phyloP scores from a whole-genome alignment of 2,888 invertebrate species.

The Ophonus ardosiacus region DNA sequence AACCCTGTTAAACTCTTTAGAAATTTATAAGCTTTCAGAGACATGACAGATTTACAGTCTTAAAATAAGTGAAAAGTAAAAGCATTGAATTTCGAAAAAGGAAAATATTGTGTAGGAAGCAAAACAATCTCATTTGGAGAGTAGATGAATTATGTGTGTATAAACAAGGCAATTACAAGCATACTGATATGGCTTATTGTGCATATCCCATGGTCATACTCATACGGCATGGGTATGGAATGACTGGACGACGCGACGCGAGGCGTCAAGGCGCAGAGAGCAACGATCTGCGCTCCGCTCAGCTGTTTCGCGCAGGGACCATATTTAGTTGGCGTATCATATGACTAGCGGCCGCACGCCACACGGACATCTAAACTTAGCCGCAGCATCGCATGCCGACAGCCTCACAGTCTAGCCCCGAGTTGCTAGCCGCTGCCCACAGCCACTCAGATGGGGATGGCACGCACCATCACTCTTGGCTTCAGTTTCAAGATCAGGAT shows the following conservation, averaged over 20 bases:
- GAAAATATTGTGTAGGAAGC: background rate
- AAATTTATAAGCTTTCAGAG: no score
- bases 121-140: background rate
- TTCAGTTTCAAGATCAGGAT: conserved; percentile 58
- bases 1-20: no score
- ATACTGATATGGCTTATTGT: background rate
- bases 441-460: background rate
- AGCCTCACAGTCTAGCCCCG: conserved; percentile 11
- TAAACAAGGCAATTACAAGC: background rate
- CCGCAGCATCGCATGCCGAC: conserved; percentile 49
- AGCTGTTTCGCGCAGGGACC: conserved; percentile 54
- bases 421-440: conserved; percentile 24
- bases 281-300: conserved; percentile 38
- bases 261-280: conserved; percentile 39
- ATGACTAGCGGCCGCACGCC: conserved; percentile 49
- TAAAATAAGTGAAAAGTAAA: no score
- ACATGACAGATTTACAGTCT: no score
- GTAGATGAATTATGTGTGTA: background rate
- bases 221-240: conserved; percentile 1
- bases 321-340: conserved; percentile 63
- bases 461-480: background rate
- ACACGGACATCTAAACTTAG: conserved; percentile 53
- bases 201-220: background rate
- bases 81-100: background rate
- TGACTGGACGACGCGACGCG: conserved; percentile 13